Base-by-base conservation (phyloP, 2,797 vertebrate species). In the Enteromius viviparus region DNA sequence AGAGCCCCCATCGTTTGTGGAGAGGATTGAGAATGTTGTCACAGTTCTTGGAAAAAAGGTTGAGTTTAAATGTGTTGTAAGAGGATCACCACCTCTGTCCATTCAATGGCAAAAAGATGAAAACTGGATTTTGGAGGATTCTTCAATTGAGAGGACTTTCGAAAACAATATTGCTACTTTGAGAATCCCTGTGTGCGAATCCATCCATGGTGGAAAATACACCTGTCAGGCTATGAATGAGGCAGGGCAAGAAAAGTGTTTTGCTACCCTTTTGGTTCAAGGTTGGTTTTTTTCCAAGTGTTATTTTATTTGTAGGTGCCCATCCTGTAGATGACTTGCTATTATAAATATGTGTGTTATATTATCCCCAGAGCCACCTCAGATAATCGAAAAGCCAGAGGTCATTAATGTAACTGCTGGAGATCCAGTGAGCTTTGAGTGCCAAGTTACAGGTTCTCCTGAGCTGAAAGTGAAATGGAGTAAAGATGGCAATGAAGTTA, bases 21-120 rank as follows among this genome's bases (percentile, higher is more conserved):
- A 95, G 94, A 97, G 93, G 90, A 92, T 97, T 84, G 96, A 98
- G 91, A 97, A 97, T 2, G 32, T 94, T 65, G 94, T 93, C 62
- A 94, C 94, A 2, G 90, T 99, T 90, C 88, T 99, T 91, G 97
- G 97, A 89, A 94, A 96, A 81, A 89, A 91, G 9, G 95, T 96
- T 34, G 89, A 93, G 81, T 98, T 99, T 89, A 96, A 96, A 87
- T 96, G 97, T 17, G 37, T 91, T 0, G 87, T 99, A 87, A 90
- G 86, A 49, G 98, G 98, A 0, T 97, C 98, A 74, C 93, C 95
- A 17, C 96, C 96, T 32, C 92, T 99, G 81, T 95, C 94, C 78
- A 92, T 98, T 29, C 96, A 95, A 70, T 99, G 98, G 98, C 95
- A 98, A 85, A 99, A 98, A 93, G 97, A 98, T 88, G 97, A 98